A percentile compares a stretch with the other conserved stretches of the same genome.
Evolutionary conservation across 2,888 invertebrate species (phyloP).

Genomic region (Isoperla grammatica): DNA sequence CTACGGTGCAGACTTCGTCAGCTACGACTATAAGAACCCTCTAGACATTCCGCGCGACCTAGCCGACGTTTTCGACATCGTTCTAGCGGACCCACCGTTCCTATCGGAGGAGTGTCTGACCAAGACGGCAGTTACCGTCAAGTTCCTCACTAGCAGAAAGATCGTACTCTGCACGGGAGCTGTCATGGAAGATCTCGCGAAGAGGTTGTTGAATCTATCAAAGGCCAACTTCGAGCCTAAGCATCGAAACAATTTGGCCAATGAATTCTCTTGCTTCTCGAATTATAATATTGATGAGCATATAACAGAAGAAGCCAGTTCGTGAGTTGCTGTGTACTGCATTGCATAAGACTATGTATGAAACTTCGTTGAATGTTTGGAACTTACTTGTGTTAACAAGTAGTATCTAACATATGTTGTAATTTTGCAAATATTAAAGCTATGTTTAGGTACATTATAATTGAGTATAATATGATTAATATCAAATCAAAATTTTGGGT

Average conservation of each 20-base stretch:
- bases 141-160: slow-evolving; percentile 64
- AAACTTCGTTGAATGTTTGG: too few species aligned
- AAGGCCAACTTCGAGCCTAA: slow-evolving; percentile 68
- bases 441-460: too few species aligned
- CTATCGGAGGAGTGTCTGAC: slow-evolving; percentile 85
- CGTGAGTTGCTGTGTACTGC: too few species aligned
- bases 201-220: slow-evolving; percentile 56
- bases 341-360: too few species aligned
- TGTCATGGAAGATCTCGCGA: slow-evolving; percentile 67
- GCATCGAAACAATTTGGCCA: slow-evolving; percentile 86
- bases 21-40: slow-evolving; percentile 84
- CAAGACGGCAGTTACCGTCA: slow-evolving; percentile 74
- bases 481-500: too few species aligned
- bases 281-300: slow-evolving; percentile 69
- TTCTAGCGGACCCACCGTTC: slow-evolving; percentile 93
- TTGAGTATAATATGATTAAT: too few species aligned
- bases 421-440: too few species aligned
- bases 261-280: slow-evolving; percentile 86
- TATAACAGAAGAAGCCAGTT: background rate
- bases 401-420: too few species aligned
- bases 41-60: slow-evolving; percentile 59
- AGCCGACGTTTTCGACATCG: slow-evolving; percentile 63
- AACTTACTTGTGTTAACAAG: too few species aligned
- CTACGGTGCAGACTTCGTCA: slow-evolving; percentile 71
- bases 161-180: slow-evolving; percentile 86